Evolutionary conservation across 1,140 invertebrate species (phyloP).

Genomic region (Bombus polaris): DNA sequence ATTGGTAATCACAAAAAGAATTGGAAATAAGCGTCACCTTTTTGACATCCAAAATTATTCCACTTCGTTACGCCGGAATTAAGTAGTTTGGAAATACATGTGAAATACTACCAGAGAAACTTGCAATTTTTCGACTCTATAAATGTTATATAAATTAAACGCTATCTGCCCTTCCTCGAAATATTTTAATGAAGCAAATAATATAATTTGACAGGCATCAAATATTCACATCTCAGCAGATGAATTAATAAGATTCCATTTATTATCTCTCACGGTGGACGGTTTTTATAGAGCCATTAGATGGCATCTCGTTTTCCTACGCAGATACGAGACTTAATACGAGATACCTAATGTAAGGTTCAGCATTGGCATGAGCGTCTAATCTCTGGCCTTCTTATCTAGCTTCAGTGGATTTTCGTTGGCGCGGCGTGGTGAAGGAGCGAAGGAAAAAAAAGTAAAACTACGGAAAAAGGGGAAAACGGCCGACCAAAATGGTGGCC

Average conservation of each 20-base stretch:
- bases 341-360: conserved; percentile 9
- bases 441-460: too few relatives aligned
- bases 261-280: not conserved
- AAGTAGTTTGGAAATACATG: not conserved
- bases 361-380: conserved; percentile 22
- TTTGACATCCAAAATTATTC: not conserved
- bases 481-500: conserved; percentile 45
- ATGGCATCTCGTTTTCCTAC: not conserved
- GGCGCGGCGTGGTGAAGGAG: not conserved
- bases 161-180: too few relatives aligned
- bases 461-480: not conserved
- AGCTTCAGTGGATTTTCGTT: conserved; percentile 21
- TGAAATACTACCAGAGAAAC: not conserved
- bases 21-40: not conserved
- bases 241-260: not conserved
- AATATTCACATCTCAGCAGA: not conserved
- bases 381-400: conserved; percentile 45
- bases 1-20: not conserved
- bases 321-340: not conserved
- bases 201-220: not conserved
- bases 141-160: too few relatives aligned
- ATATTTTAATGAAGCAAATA: not conserved
- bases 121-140: too few relatives aligned
- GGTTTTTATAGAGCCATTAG: not conserved
- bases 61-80: not conserved